These are phyloP conservation scores for Oncorhynchus kisutch DNA, from an alignment of 2,113 vertebrate genomes.

Conservation along the genomic window DNA sequence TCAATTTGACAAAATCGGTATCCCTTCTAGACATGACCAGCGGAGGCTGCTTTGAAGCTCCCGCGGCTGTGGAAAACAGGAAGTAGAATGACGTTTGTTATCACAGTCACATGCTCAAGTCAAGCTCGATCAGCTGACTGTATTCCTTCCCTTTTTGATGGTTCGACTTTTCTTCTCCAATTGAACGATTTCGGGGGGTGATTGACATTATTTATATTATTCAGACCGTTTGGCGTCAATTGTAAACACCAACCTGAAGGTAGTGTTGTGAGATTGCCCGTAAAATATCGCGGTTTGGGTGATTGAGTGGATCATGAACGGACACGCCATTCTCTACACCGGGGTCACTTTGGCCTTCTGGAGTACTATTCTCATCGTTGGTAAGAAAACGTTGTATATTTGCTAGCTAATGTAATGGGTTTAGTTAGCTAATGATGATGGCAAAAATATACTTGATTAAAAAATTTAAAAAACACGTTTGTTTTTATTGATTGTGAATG, in stretches of 20 bases:
- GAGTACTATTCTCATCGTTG: conserved; percentile 83
- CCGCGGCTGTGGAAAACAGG: no score
- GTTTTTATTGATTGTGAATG: neutral
- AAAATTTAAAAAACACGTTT: neutral
- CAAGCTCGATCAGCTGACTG: conserved; percentile 65
- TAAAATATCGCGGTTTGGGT: conserved; percentile 41
- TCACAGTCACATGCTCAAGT: conserved; percentile 74
- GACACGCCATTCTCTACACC: conserved; percentile 88
- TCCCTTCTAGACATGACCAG: no score
- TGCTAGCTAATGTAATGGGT: neutral
- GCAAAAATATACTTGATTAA: neutral
- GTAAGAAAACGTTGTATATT: conserved; percentile 68
- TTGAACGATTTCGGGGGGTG: neutral
- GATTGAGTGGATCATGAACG: conserved; percentile 72
- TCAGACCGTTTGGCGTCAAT: neutral
- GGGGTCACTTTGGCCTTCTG: conserved; percentile 92
- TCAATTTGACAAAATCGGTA: no score
- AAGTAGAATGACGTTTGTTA: neutral
- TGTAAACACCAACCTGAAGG: neutral
- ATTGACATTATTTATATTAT: neutral
- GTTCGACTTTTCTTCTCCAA: conserved; percentile 12
- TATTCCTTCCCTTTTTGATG: conserved; percentile 51
- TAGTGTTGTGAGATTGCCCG: neutral
- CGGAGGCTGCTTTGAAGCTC: no score
- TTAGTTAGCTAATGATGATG: neutral